Base-by-base conservation (phyloP, 2,888 invertebrate species). In the Coremacera marginata region DNA sequence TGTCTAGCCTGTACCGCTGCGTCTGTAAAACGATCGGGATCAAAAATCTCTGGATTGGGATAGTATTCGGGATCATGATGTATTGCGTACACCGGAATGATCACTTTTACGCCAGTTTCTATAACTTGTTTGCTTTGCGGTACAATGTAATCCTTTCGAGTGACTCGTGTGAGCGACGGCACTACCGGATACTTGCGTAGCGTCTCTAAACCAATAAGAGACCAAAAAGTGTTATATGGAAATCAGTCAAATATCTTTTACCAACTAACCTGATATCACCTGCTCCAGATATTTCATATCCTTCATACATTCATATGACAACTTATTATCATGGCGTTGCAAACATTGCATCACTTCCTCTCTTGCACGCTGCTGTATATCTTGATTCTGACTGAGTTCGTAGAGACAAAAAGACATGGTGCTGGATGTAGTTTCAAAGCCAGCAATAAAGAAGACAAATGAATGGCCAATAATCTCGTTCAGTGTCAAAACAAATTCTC, bases 161-260 rank as follows among this genome's bases (percentile, higher is more conserved):
- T 90, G 74, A 89, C 85, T 68, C 91, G 87, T 81, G 90, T 90
- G 68, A 91, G 81, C 0, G 89, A 85, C 0, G 91, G 87, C 85
- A 90, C 87, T 1, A 91, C 90, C 19, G 91, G 91, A 81, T 91
- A 88, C 83, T 90, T 90, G 52, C 91, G 88, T 87, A 91, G 89
- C 9, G 91, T 90, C 87, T 91, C 91, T 91, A 57, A 22, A 22
- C 5, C 11, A 49, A 9, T 25, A 49, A 25, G 4, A 14, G 1
- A 25, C 14, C 1, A 44, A 14, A 44, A 44, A 11, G 4, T 44
- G 1, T 27, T 22, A 62, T 31, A 27, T 7, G 19, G 2, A 22
- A 22, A 25, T 9, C 1, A 27, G 3, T 27, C 5, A 5, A 25
- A 27, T 22, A 4, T 3, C 3, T 4, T 22, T 2, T 9, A 16